phyloP scores from a whole-genome alignment of 2,797 vertebrate genomes.

The Pipistrellus nathusii region DNA sequence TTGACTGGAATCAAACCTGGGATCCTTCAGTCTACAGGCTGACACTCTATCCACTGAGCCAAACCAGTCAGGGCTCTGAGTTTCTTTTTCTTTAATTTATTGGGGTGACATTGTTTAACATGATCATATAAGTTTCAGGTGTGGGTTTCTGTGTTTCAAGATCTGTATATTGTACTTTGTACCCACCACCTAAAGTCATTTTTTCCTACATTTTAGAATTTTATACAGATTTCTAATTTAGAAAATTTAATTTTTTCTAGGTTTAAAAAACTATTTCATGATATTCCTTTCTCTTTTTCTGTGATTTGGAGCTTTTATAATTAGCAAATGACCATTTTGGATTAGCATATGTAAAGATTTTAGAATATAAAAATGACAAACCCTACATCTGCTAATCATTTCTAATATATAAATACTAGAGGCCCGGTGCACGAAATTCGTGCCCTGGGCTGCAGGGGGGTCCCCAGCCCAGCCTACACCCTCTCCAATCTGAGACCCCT shows the following conservation, averaged over 20 bases:
- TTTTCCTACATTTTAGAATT: background rate
- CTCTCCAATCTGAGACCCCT: too few species aligned
- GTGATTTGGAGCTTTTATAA: constrained; percentile 23
- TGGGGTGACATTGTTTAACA: too few species aligned
- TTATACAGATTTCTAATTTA: constrained; percentile 19
- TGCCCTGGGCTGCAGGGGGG: too few species aligned
- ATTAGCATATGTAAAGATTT: constrained; percentile 8
- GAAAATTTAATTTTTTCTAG: constrained; percentile 1
- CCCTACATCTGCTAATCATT: background rate
- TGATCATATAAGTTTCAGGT: too few species aligned
- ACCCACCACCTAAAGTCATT: background rate
- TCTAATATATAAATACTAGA: background rate
- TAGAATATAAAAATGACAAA: background rate
- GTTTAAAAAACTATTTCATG: constrained; percentile 6
- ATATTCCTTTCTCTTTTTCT: background rate
- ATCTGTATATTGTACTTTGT: too few species aligned
- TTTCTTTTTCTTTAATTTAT: background rate
- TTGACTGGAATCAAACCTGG: too few species aligned
- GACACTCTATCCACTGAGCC: too few species aligned
- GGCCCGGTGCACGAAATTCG: too few species aligned
- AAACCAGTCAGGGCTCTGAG: background rate
- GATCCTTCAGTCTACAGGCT: too few species aligned
- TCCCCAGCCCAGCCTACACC: too few species aligned
- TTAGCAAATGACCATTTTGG: background rate
- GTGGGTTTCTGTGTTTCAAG: too few species aligned